Conservation (phyloP, 2,113 vertebrate species). For the Salvelinus sp. region DNA sequence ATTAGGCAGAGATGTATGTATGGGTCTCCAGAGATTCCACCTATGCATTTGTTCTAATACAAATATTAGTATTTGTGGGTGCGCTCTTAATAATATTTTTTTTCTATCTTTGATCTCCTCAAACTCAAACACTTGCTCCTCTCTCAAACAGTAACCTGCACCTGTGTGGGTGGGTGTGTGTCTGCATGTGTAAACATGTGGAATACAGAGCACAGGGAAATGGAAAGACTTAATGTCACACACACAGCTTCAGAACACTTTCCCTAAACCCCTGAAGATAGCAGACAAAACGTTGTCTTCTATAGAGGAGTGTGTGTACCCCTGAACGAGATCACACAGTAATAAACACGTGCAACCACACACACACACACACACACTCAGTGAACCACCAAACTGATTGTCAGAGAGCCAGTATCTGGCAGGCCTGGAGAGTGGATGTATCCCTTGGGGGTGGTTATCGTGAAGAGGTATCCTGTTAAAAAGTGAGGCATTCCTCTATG, state of each 20-base stretch:
- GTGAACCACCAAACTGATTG: slow-evolving; percentile 6
- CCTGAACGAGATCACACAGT: too few species aligned
- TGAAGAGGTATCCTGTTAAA: slow-evolving; percentile 20
- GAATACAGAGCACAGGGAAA: background rate
- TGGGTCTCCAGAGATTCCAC: too few species aligned
- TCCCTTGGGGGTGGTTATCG: slow-evolving; percentile 20
- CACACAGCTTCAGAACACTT: too few species aligned
- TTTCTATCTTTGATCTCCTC: too few species aligned
- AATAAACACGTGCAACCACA: background rate
- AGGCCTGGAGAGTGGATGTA: background rate
- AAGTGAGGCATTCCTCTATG: slow-evolving; percentile 6
- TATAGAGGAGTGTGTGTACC: too few species aligned
- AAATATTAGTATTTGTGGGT: slow-evolving; percentile 25
- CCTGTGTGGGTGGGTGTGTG: background rate
- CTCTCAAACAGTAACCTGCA: background rate
- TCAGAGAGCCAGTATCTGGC: slow-evolving; percentile 12
- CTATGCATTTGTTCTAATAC: slow-evolving; percentile 14
- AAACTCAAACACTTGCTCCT: too few species aligned
- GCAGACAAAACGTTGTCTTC: too few species aligned
- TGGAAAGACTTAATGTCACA: too few species aligned
- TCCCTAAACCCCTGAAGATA: too few species aligned
- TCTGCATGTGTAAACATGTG: background rate
- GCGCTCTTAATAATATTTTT: too few species aligned
- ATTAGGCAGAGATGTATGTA: background rate
- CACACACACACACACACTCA: slow-evolving; percentile 1